Conservation (phyloP, 2,888 invertebrate species). For the Amorpha juglandis region DNA sequence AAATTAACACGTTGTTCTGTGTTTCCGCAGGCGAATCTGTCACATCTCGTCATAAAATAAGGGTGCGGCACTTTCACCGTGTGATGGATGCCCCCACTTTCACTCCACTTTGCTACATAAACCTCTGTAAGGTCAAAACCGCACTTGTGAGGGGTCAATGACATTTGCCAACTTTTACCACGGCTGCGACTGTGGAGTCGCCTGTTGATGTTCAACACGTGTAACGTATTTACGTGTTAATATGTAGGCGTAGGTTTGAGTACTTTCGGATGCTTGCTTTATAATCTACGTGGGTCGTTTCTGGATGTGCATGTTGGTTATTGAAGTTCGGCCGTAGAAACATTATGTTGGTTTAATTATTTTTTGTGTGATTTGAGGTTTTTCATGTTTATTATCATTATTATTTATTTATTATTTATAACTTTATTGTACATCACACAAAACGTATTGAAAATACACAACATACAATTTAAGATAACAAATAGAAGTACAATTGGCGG, state of each 20-base stretch:
- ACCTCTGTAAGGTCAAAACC: conserved; percentile 54
- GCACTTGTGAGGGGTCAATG: conserved; percentile 45
- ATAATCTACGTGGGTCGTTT: conserved; percentile 8
- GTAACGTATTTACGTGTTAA: conserved; percentile 23
- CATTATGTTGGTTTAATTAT: not conserved
- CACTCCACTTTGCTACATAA: conserved; percentile 50
- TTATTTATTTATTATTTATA: too few species aligned
- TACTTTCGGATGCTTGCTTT: conserved; percentile 22
- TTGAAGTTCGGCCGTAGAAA: not conserved
- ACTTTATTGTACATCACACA: too few species aligned
- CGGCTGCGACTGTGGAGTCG: conserved; percentile 17
- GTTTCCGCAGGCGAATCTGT: conserved; percentile 20
- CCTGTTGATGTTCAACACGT: conserved; percentile 22
- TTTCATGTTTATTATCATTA: too few species aligned
- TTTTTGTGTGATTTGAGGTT: not conserved
- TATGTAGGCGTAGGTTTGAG: conserved; percentile 24
- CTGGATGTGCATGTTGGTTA: conserved; percentile 3
- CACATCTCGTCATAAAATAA: conserved; percentile 28
- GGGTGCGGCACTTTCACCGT: conserved; percentile 38
- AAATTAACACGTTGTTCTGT: not conserved
- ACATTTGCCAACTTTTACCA: conserved; percentile 41
- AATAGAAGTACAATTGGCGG: too few species aligned
- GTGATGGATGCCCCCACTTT: conserved; percentile 52
- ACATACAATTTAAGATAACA: too few species aligned
- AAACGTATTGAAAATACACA: too few species aligned